Conservation (phyloP, 1,140 invertebrate genomes). For the Diploscapter pachys region DNA sequence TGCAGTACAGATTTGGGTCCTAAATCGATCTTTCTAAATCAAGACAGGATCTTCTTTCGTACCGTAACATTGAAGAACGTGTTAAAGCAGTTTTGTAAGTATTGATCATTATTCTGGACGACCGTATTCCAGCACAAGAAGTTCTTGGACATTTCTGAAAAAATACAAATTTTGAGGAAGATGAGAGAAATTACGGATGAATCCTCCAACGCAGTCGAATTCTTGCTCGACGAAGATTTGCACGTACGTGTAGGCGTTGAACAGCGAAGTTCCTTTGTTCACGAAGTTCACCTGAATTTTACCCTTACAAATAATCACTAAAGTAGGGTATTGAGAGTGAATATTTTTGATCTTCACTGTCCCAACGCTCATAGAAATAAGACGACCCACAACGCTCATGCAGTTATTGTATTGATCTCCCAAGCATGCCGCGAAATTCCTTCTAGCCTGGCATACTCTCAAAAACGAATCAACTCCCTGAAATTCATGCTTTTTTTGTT, state of each 20-base stretch:
- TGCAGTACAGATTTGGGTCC: slow-evolving; percentile 14
- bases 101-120: background rate
- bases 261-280: slow-evolving; percentile 1
- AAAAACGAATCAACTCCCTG: slow-evolving; percentile 1
- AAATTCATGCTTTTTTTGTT: no score
- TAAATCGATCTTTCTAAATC: background rate
- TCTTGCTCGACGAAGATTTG: slow-evolving; percentile 9
- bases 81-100: slow-evolving; percentile 1
- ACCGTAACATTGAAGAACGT: slow-evolving; percentile 4
- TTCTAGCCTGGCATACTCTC: background rate
- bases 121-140: background rate
- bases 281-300: slow-evolving; percentile 4
- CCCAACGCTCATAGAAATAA: background rate
- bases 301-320: background rate
- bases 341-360: no score
- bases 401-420: slow-evolving; percentile 5
- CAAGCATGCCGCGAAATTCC: slow-evolving; percentile 7
- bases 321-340: no score
- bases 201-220: slow-evolving; percentile 13
- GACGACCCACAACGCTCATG: slow-evolving; percentile 14
- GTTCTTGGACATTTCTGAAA: slow-evolving; percentile 10
- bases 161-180: no score
- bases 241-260: slow-evolving; percentile 1
- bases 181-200: slow-evolving; percentile 12
- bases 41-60: no score